Conservation (phyloP, 2,113 vertebrate species). For the Ameiurus melas region DNA sequence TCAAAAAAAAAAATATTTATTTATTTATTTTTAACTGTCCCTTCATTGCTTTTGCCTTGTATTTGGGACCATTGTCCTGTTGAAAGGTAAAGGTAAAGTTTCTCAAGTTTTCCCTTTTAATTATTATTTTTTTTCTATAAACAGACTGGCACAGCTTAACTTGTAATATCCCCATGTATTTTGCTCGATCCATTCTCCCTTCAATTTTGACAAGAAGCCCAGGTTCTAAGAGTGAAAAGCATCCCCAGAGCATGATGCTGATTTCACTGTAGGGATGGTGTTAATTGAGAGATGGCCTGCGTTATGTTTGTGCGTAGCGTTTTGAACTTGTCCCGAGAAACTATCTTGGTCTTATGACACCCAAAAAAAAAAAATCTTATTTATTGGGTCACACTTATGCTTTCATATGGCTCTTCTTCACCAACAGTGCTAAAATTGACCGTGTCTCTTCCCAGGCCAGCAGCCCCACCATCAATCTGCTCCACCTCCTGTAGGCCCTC, state of each 20-base stretch:
- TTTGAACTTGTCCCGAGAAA: neutral
- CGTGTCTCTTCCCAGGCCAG: conserved; percentile 31
- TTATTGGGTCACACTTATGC: neutral
- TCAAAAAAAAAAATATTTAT: too few relatives aligned
- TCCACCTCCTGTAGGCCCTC: conserved; percentile 53
- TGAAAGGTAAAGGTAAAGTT: neutral
- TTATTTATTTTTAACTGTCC: neutral
- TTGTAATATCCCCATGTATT: neutral
- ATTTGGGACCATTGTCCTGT: neutral
- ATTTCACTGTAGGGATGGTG: neutral
- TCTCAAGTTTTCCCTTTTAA: neutral
- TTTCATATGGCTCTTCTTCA: neutral
- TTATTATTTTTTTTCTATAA: neutral
- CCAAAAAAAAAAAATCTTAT: neutral
- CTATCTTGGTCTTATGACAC: neutral
- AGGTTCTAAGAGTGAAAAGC: neutral
- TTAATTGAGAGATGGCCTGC: neutral
- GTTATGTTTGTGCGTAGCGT: neutral
- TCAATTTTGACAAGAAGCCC: neutral
- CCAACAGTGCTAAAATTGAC: neutral
- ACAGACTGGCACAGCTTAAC: neutral
- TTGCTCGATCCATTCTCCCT: neutral
- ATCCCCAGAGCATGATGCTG: neutral
- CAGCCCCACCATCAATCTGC: conserved; percentile 64
- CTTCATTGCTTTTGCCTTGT: neutral